Conservation (phyloP, 2,888 invertebrate genomes). For the Heliconius cydno region DNA sequence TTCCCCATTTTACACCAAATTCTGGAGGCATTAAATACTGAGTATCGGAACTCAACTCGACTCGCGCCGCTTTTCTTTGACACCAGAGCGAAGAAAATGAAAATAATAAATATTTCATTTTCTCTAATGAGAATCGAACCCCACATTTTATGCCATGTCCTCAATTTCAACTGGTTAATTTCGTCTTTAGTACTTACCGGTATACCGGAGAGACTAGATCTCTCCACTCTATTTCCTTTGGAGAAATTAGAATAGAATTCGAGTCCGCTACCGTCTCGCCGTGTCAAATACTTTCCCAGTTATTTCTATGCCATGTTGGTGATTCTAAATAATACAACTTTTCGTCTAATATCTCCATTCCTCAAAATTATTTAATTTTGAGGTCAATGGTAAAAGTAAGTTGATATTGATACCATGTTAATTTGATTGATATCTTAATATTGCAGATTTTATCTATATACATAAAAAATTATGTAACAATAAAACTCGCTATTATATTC, state of each 20-base stretch:
- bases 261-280: neutral
- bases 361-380: neutral
- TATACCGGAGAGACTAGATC: too few relatives aligned
- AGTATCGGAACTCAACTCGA: too few relatives aligned
- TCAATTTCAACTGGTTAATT: too few relatives aligned
- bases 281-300: neutral
- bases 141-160: too few relatives aligned
- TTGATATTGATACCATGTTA: neutral
- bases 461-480: neutral
- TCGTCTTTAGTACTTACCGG: too few relatives aligned
- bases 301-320: neutral
- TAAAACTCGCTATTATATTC: neutral
- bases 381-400: constrained; percentile 7
- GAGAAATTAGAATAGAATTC: neutral
- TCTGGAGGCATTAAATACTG: too few relatives aligned
- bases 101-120: too few relatives aligned
- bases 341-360: neutral
- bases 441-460: constrained; percentile 5
- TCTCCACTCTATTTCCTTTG: neutral
- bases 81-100: too few relatives aligned
- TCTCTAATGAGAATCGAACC: too few relatives aligned
- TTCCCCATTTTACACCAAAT: too few relatives aligned
- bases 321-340: neutral
- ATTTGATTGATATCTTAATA: constrained; percentile 5
- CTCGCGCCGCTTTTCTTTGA: too few relatives aligned